Conservation (phyloP, 2,113 vertebrate species). For the Onychostruthus taczanowskii region DNA sequence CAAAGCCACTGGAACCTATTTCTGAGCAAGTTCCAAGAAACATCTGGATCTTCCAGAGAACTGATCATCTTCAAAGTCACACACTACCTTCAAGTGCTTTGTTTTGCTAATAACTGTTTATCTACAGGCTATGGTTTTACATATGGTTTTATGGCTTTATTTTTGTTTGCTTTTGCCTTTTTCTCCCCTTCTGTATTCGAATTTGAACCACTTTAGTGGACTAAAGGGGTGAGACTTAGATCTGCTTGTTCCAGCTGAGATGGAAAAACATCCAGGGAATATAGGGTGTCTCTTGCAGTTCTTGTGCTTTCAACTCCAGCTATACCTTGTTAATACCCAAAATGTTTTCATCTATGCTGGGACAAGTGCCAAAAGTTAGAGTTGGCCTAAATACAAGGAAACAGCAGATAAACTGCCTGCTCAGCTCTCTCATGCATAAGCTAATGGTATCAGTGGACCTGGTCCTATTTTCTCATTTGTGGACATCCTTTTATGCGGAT, state of each 20-base stretch:
- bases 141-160: neutral
- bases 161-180: neutral
- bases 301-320: neutral
- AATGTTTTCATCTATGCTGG: constrained; percentile 2
- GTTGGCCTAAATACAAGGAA: constrained; percentile 9
- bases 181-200: neutral
- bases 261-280: neutral
- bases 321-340: neutral
- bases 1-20: neutral
- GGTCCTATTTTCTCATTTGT: neutral
- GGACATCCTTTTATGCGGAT: neutral
- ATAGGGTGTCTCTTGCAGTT: neutral
- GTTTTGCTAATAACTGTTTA: neutral
- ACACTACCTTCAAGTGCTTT: neutral
- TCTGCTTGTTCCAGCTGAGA: neutral
- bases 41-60: neutral
- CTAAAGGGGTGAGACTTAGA: neutral
- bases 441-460: neutral
- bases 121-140: neutral
- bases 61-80: neutral
- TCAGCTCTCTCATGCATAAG: neutral
- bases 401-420: neutral
- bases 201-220: neutral
- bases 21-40: neutral
- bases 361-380: neutral